phyloP scores from a whole-genome alignment of 2,888 invertebrate genomes.

The Caenorhabditis sinica region DNA sequence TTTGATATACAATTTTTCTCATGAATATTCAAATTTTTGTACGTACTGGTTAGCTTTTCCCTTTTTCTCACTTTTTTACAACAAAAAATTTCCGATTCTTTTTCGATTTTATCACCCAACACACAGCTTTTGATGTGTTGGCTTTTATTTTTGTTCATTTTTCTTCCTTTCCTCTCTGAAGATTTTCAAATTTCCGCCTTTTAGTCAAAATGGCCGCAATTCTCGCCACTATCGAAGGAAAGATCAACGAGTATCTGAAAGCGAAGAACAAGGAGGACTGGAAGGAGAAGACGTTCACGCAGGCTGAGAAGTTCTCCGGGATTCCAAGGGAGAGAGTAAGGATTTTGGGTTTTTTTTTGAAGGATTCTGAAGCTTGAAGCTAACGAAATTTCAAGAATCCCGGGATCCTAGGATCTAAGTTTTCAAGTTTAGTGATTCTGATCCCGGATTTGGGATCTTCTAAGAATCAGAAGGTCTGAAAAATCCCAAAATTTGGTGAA shows the following conservation, averaged over 20 bases:
- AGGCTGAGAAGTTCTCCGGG: slow-evolving; percentile 24
- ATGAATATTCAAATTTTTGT: not conserved
- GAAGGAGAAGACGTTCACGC: slow-evolving; percentile 35
- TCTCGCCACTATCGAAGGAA: slow-evolving; percentile 27
- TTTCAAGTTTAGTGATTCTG: too few species aligned
- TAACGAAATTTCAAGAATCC: too few species aligned
- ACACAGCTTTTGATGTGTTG: too few species aligned
- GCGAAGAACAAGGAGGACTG: slow-evolving; percentile 27
- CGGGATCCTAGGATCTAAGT: too few species aligned
- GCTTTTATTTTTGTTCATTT: not conserved
- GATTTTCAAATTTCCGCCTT: too few species aligned
- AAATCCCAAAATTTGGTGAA: too few species aligned
- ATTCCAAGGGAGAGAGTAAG: slow-evolving; percentile 32
- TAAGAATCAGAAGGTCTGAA: too few species aligned
- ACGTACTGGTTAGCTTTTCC: not conserved
- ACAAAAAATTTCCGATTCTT: too few species aligned
- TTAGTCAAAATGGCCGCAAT: slow-evolving; percentile 17
- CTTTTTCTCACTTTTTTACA: not conserved
- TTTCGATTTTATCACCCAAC: not conserved
- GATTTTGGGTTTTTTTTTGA: not conserved
- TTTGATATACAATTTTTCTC: not conserved
- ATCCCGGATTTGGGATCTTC: too few species aligned
- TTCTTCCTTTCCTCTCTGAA: not conserved
- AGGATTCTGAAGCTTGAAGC: not conserved
- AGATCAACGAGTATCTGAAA: slow-evolving; percentile 38